Conservation (phyloP, 2,113 vertebrate species). For the Ovibos moschatus region DNA sequence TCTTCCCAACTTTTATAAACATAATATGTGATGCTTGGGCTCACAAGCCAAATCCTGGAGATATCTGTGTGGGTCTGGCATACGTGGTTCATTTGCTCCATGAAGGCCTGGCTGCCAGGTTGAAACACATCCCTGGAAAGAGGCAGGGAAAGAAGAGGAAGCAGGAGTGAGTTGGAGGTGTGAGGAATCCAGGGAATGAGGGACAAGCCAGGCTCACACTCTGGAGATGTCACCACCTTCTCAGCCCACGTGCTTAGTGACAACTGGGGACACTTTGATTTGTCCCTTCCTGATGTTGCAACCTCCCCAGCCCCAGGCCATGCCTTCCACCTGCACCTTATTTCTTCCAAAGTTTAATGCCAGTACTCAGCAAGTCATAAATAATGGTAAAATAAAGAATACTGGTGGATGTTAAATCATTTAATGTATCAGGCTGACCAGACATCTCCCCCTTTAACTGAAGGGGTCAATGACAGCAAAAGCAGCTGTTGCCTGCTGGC, state of each 20-base stretch:
- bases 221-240: neutral
- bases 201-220: neutral
- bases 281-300: neutral
- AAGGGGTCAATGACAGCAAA: slow-evolving; percentile 50
- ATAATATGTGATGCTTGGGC: neutral
- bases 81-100: neutral
- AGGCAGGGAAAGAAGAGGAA: neutral
- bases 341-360: neutral
- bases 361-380: slow-evolving; percentile 41
- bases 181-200: neutral
- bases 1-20: slow-evolving; percentile 11
- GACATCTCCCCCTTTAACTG: slow-evolving; percentile 55
- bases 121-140: neutral
- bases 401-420: neutral
- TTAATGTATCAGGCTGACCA: slow-evolving; percentile 35
- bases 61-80: neutral
- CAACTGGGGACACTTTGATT: neutral
- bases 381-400: slow-evolving; percentile 30
- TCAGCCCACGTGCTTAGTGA: neutral
- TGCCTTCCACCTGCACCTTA: slow-evolving; percentile 1
- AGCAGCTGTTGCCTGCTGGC: slow-evolving; percentile 55
- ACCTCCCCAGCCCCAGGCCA: neutral
- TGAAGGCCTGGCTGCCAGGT: neutral
- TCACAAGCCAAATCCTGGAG: slow-evolving; percentile 20
- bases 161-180: neutral